phyloP scores from a whole-genome alignment of 2,113 vertebrate species.

The Prionailurus bengalensis region DNA sequence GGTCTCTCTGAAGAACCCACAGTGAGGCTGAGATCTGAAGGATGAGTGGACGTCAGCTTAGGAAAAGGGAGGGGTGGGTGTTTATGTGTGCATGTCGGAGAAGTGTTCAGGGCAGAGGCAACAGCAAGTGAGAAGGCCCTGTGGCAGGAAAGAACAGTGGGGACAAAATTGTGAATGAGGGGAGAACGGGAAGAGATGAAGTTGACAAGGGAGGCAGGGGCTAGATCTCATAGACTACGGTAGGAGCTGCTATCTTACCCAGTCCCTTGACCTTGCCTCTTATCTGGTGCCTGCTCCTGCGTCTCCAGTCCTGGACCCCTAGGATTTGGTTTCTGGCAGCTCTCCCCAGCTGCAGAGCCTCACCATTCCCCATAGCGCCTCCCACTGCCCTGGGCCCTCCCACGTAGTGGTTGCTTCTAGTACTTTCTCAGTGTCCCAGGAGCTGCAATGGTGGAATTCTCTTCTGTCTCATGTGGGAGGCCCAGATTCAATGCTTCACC shows the following conservation, averaged over 20 bases:
- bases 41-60: not conserved
- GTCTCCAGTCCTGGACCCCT: not conserved
- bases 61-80: not conserved
- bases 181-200: not conserved
- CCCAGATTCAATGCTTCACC: not conserved
- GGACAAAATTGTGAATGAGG: not conserved
- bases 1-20: not conserved
- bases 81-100: not conserved
- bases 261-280: not conserved
- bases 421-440: not conserved
- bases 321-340: not conserved
- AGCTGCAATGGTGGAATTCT: not conserved
- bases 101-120: not conserved
- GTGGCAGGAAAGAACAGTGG: not conserved
- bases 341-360: not conserved
- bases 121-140: not conserved
- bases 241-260: not conserved
- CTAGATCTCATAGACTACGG: not conserved
- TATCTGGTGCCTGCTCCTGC: not conserved
- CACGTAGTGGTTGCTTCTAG: not conserved
- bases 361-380: not conserved
- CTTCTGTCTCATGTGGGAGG: not conserved
- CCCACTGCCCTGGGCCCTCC: not conserved
- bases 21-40: conserved; percentile 20
- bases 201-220: not conserved